A percentile compares a stretch with the other conserved stretches of the same genome.
Conservation (phyloP, 2,797 vertebrate genomes). For the Pyrocephalus nanus region DNA sequence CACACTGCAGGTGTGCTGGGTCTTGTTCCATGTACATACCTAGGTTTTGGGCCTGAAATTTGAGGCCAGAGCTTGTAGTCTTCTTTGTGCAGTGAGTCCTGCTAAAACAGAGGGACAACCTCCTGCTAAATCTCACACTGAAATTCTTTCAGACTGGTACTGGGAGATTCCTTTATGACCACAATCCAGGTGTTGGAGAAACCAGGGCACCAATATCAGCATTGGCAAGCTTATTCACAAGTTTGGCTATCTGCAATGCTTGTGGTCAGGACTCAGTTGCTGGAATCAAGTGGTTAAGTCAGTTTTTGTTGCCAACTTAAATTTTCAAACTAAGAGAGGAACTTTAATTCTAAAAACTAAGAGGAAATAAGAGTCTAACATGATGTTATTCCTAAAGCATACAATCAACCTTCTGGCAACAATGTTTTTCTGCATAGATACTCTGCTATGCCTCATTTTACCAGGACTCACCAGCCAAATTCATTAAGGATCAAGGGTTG, state of each 20-base stretch:
- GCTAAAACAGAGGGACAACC: not conserved
- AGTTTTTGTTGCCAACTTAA: not conserved
- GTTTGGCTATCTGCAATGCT: rapidly evolving
- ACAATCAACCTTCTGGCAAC: not conserved
- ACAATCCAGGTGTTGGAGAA: not conserved
- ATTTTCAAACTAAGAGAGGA: not conserved
- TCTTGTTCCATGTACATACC: rapidly evolving
- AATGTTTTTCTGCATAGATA: not conserved
- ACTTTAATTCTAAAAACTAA: not conserved
- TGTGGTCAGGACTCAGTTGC: not conserved
- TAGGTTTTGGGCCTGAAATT: not conserved
- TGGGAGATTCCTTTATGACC: not conserved
- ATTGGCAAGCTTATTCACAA: not conserved
- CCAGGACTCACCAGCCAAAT: not conserved
- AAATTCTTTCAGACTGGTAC: not conserved
- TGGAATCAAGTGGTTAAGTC: not conserved
- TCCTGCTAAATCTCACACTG: not conserved
- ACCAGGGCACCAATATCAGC: not conserved
- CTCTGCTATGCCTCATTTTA: not conserved
- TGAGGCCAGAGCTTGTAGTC: not conserved
- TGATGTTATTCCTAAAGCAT: not conserved
- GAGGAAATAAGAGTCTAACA: not conserved
- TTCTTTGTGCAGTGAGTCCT: not conserved
- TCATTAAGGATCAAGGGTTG: not conserved
- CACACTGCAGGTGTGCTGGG: not conserved